phyloP scores from a whole-genome alignment of 2,113 vertebrate genomes.

The Sinocyclocheilus anophthalmus region DNA sequence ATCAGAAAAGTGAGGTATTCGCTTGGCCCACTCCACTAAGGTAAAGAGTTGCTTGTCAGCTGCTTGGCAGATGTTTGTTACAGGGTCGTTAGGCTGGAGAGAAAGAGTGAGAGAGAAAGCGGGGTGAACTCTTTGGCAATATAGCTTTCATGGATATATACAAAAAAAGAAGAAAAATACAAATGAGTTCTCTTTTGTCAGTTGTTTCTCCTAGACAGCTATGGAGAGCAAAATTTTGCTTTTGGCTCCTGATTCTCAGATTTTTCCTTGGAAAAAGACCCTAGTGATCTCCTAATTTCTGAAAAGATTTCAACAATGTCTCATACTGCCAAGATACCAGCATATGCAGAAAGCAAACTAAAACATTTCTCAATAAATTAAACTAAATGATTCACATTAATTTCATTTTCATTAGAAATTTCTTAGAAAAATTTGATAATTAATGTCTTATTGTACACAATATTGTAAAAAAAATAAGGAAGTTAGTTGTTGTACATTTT shows the following conservation, averaged over 20 bases:
- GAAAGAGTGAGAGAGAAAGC: not conserved
- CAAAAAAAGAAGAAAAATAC: not conserved
- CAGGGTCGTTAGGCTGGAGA: slow-evolving; percentile 85
- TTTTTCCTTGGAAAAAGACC: not conserved
- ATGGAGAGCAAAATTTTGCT: not conserved
- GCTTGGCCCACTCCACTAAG: slow-evolving; percentile 91
- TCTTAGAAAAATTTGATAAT: too few species aligned
- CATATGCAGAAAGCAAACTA: not conserved
- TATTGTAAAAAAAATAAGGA: too few species aligned
- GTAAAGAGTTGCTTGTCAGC: slow-evolving; percentile 94
- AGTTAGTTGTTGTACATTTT: not conserved
- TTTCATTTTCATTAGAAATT: too few species aligned
- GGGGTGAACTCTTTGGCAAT: slow-evolving; percentile 30
- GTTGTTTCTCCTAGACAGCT: not conserved
- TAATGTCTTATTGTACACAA: too few species aligned
- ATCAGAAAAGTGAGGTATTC: slow-evolving; percentile 91
- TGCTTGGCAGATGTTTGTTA: slow-evolving; percentile 94
- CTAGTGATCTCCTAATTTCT: not conserved
- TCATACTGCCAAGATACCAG: not conserved
- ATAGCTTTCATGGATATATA: not conserved
- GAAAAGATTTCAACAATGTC: not conserved
- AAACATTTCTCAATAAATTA: not conserved
- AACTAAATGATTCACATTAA: not conserved
- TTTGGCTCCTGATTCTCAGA: not conserved
- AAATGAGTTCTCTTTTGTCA: not conserved